Percentiles rank a stretch among this genome's conserved stretches.
Conservation (phyloP, 2,797 vertebrate species). For the Cuculus canorus region DNA sequence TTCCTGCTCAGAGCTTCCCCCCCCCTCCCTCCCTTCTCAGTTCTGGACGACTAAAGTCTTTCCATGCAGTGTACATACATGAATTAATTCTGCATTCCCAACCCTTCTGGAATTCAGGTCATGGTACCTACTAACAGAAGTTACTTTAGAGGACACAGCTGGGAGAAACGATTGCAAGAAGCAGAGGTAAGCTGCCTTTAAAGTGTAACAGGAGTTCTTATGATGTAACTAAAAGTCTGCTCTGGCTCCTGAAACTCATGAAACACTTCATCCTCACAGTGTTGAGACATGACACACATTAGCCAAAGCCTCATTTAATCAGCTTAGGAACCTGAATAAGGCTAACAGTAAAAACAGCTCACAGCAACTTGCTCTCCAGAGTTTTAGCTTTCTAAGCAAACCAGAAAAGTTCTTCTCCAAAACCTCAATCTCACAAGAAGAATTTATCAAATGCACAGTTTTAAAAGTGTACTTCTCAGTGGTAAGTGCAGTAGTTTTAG, state of each 20-base stretch:
- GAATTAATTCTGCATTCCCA: background rate
- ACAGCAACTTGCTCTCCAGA: background rate
- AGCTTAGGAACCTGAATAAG: slow-evolving; percentile 13
- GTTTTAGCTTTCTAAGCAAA: slow-evolving; percentile 7
- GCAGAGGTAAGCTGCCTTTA: background rate
- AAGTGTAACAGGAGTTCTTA: background rate
- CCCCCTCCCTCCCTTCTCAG: accelerated
- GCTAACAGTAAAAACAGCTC: slow-evolving; percentile 28
- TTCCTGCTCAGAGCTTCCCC: background rate
- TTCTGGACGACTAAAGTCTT: background rate
- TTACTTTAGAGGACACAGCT: background rate
- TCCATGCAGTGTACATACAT: background rate
- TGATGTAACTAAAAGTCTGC: background rate
- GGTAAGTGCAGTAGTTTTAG: background rate
- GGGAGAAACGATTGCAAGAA: background rate
- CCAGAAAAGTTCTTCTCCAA: background rate
- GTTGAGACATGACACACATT: slow-evolving; percentile 45
- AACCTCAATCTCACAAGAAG: background rate
- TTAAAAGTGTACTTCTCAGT: background rate
- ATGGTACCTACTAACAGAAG: background rate
- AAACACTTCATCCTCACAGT: slow-evolving; percentile 22
- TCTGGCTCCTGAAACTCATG: slow-evolving; percentile 24
- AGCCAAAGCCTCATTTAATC: slow-evolving; percentile 36
- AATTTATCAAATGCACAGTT: background rate
- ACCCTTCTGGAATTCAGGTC: background rate